phyloP scores from a whole-genome alignment of 2,797 vertebrate genomes.

The Coranthus polyacanthus region DNA sequence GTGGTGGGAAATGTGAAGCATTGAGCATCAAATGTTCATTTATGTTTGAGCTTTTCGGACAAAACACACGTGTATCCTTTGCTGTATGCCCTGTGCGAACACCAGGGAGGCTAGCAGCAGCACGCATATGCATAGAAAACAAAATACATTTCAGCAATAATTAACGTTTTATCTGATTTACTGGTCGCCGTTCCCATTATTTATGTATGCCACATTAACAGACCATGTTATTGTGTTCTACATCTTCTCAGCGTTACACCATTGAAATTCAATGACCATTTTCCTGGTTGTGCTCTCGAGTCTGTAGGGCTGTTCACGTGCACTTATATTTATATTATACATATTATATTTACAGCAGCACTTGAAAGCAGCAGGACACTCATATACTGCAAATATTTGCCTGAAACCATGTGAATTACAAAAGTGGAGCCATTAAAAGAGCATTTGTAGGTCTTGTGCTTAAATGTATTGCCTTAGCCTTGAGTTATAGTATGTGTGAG shows the following conservation, averaged over 20 bases:
- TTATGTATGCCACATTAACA: constrained; percentile 17
- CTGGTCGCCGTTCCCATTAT: not conserved
- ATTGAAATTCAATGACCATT: constrained; percentile 34
- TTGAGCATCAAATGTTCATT: not conserved
- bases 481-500: not conserved
- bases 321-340: not conserved
- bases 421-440: not conserved
- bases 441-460: not conserved
- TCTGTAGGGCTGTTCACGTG: constrained; percentile 4
- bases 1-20: not conserved
- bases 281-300: not conserved
- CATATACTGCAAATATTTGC: not conserved
- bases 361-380: constrained; percentile 16
- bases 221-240: constrained; percentile 35
- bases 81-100: not conserved
- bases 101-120: too few species aligned
- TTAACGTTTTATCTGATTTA: constrained; percentile 20
- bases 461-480: not conserved
- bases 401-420: not conserved
- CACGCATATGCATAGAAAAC: too few species aligned
- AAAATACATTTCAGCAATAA: constrained; percentile 6
- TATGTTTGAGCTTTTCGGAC: too few species aligned
- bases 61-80: not conserved
- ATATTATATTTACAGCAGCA: not conserved
- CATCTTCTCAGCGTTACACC: constrained; percentile 15